Percentiles rank a stretch among this genome's conserved stretches.
These are phyloP conservation scores for Diuraphis noxia DNA, from an alignment of 1,140 invertebrate species.

Conservation along the genomic window DNA sequence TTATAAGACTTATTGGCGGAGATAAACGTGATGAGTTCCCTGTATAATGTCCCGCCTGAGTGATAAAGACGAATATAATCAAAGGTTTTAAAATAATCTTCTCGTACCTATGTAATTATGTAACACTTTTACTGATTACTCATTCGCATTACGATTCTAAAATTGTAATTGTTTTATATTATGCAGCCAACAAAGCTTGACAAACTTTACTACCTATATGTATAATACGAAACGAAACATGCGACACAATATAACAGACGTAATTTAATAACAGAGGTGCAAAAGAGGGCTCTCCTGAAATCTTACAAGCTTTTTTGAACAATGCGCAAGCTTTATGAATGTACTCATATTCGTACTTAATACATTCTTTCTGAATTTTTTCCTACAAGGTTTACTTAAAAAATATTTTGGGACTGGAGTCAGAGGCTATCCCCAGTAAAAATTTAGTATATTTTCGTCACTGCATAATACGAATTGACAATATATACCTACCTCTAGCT, in stretches of 20 bases:
- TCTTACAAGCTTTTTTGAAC: not conserved
- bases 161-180: not conserved
- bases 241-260: too few species aligned
- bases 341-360: not conserved
- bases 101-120: not conserved
- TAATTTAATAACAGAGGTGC: not conserved
- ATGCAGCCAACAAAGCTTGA: not conserved
- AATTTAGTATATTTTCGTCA: not conserved
- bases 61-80: not conserved
- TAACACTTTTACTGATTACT: not conserved
- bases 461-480: not conserved
- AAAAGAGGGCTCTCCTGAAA: not conserved
- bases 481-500: too few species aligned
- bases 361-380: not conserved
- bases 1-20: not conserved
- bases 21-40: not conserved
- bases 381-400: not conserved
- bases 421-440: too few species aligned
- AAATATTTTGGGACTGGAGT: not conserved
- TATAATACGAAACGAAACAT: not conserved
- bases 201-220: not conserved
- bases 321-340: not conserved
- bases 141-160: not conserved
- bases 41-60: not conserved
- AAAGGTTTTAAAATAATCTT: not conserved